Conservation (phyloP, 2,113 vertebrate species). For the Archilochus colubris region DNA sequence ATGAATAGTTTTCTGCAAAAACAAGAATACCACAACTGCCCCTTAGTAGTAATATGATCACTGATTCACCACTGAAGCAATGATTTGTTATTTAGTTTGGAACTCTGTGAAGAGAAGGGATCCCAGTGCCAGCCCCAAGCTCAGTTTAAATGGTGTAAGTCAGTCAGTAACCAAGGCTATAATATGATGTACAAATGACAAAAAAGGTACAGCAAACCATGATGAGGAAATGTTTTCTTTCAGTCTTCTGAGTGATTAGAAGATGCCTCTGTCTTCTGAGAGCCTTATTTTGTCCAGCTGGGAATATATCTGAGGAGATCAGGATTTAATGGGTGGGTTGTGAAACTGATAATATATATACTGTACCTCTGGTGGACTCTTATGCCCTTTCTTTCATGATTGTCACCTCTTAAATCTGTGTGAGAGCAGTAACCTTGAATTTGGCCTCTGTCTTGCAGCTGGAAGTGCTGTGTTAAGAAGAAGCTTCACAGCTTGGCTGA, state of each 20-base stretch:
- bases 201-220: neutral
- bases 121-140: neutral
- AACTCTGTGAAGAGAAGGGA: neutral
- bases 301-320: neutral
- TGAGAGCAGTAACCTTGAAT: slow-evolving; percentile 34
- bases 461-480: slow-evolving; percentile 23
- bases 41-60: neutral
- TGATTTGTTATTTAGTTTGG: neutral
- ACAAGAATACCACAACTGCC: neutral
- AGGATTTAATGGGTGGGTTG: slow-evolving; percentile 19
- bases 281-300: neutral
- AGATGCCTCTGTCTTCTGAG: neutral
- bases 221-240: neutral
- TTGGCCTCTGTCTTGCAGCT: slow-evolving; percentile 29
- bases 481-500: slow-evolving; percentile 27
- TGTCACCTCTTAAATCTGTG: slow-evolving; percentile 27
- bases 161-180: neutral
- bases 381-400: slow-evolving; percentile 1
- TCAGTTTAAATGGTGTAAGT: neutral
- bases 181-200: neutral
- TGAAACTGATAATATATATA: slow-evolving; percentile 2
- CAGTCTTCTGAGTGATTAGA: neutral
- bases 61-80: neutral
- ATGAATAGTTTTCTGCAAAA: neutral
- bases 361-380: neutral